These are phyloP conservation scores for Chironomus tentans DNA, from an alignment of 2,888 invertebrate genomes.

Conservation along the genomic window DNA sequence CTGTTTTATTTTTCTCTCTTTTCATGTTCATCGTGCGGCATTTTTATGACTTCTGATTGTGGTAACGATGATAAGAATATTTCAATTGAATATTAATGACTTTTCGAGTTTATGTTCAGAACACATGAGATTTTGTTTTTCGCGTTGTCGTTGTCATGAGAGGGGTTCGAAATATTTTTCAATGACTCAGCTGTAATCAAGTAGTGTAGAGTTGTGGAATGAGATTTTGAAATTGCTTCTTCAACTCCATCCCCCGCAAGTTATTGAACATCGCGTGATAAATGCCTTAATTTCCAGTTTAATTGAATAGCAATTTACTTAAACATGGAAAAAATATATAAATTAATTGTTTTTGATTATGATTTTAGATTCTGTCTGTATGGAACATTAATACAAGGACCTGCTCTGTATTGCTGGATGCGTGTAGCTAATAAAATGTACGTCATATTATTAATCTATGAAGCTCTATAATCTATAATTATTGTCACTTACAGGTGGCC, in stretches of 20 bases:
- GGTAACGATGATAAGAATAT: background rate
- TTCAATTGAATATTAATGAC: slow-evolving; percentile 6
- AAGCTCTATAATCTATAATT: background rate
- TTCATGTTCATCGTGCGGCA: background rate
- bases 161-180: background rate
- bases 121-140: background rate
- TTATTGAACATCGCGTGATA: no score
- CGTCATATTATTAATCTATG: slow-evolving; percentile 37
- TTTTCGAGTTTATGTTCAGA: background rate
- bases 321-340: no score
- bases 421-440: slow-evolving; percentile 43
- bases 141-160: background rate
- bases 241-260: no score
- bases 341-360: background rate
- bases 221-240: background rate
- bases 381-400: slow-evolving; percentile 57
- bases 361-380: slow-evolving; percentile 50
- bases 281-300: no score
- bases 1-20: background rate
- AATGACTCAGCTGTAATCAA: background rate
- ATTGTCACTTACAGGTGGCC: slow-evolving; percentile 36
- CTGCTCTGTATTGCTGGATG: slow-evolving; percentile 59
- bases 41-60: slow-evolving; percentile 4
- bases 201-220: no score
- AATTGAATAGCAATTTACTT: no score